phyloP scores from a whole-genome alignment of 2,113 vertebrate species.

The Brachirus orientalis region DNA sequence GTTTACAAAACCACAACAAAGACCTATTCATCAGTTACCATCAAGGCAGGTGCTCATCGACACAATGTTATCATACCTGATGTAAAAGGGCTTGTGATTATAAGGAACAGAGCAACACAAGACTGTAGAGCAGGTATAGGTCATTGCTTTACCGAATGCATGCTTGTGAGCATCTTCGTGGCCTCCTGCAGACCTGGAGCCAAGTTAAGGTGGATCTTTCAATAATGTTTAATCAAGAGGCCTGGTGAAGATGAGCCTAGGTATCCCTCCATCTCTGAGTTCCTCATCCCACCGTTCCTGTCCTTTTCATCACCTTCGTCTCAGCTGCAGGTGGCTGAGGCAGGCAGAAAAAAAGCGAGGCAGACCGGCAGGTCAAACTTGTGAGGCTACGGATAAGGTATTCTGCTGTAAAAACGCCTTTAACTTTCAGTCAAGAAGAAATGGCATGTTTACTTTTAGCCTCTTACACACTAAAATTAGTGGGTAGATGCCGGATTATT shows the following conservation, averaged over 20 bases:
- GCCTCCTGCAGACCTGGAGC: constrained; percentile 10
- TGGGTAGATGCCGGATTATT: no score
- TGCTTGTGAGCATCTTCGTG: neutral
- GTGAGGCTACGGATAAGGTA: neutral
- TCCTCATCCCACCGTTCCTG: constrained; percentile 2
- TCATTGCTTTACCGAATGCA: constrained; percentile 17
- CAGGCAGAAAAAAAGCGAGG: constrained; percentile 10
- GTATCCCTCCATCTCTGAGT: constrained; percentile 50
- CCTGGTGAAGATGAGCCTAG: constrained; percentile 46
- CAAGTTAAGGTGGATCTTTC: constrained; percentile 57
- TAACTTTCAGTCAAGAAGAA: neutral
- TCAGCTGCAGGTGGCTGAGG: constrained; percentile 60
- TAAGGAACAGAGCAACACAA: constrained; percentile 24
- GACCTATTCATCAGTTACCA: constrained; percentile 26
- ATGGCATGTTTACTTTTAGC: no score
- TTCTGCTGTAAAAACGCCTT: neutral
- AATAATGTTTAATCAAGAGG: constrained; percentile 67
- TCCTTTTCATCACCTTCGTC: constrained; percentile 45
- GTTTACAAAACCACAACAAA: constrained; percentile 7
- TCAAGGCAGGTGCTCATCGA: constrained; percentile 1
- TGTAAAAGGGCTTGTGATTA: constrained; percentile 50
- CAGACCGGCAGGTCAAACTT: constrained; percentile 5
- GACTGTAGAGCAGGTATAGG: constrained; percentile 26
- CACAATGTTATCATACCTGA: constrained; percentile 61
- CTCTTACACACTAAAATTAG: no score